Conservation (phyloP, 2,113 vertebrate species). For the Chaetops frenatus region DNA sequence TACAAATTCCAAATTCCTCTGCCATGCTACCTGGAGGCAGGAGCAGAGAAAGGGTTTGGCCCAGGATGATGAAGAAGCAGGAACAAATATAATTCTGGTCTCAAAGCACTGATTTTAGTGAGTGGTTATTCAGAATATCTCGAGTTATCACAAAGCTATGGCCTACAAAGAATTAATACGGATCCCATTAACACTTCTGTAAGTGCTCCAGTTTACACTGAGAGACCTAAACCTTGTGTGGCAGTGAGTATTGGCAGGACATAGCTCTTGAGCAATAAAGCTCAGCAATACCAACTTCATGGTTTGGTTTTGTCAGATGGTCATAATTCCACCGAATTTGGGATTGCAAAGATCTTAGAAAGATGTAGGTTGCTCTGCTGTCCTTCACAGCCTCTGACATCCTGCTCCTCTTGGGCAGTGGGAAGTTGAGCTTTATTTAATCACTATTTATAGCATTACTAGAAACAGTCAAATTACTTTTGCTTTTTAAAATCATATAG, state of each 20-base stretch:
- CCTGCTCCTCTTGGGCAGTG: background rate
- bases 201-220: background rate
- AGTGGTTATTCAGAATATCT: background rate
- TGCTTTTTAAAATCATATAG: background rate
- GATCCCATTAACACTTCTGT: background rate
- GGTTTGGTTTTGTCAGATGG: background rate
- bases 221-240: background rate
- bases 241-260: background rate
- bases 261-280: background rate
- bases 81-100: background rate
- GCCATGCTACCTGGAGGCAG: background rate
- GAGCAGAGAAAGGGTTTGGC: background rate
- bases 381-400: background rate
- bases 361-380: background rate
- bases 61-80: background rate
- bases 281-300: background rate
- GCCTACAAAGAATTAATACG: background rate
- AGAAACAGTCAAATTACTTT: background rate
- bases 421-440: background rate
- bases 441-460: background rate
- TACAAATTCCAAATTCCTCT: background rate
- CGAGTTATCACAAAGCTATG: background rate
- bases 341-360: background rate
- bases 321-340: background rate
- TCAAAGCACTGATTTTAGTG: background rate